Conservation (phyloP, 53 echinoderm and acorn worm species). For the Paelopatides confundens region DNA sequence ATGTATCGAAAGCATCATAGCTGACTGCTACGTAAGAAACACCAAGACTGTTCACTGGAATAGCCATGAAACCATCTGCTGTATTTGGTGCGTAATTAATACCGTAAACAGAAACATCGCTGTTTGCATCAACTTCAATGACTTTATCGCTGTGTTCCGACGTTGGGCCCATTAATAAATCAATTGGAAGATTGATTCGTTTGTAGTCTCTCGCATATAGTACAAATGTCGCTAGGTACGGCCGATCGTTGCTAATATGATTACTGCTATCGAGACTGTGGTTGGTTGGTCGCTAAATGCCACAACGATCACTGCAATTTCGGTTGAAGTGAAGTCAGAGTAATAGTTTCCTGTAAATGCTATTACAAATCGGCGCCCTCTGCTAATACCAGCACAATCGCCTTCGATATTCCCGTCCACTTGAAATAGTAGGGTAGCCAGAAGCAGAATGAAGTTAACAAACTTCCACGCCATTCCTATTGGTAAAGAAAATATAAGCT, state of each 20-base stretch:
- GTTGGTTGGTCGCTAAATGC: background rate
- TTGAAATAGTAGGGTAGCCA: background rate
- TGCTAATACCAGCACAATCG: background rate
- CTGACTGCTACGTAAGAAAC: slow-evolving; percentile 60
- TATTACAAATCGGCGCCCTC: background rate
- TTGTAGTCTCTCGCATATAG: background rate
- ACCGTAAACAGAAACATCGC: slow-evolving; percentile 67
- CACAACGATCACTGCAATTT: slow-evolving; percentile 19
- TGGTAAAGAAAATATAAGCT: background rate
- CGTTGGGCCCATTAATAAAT: background rate
- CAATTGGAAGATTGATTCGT: background rate
- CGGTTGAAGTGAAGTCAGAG: background rate
- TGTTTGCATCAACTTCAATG: slow-evolving; percentile 49
- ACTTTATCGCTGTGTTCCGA: slow-evolving; percentile 47
- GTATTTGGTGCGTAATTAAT: slow-evolving; percentile 52
- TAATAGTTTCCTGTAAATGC: background rate
- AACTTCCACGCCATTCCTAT: background rate
- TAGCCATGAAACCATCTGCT: slow-evolving; percentile 70
- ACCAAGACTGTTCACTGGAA: slow-evolving; percentile 62
- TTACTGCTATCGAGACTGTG: slow-evolving; percentile 10
- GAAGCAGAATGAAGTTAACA: background rate
- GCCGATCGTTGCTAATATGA: background rate
- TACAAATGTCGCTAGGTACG: background rate
- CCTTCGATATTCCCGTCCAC: background rate
- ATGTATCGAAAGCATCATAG: background rate